A percentile compares a stretch with the other conserved stretches of the same genome.
Evolutionary conservation across 2,888 invertebrate species (phyloP).

Genomic region (Mechanitis mazaeus): DNA sequence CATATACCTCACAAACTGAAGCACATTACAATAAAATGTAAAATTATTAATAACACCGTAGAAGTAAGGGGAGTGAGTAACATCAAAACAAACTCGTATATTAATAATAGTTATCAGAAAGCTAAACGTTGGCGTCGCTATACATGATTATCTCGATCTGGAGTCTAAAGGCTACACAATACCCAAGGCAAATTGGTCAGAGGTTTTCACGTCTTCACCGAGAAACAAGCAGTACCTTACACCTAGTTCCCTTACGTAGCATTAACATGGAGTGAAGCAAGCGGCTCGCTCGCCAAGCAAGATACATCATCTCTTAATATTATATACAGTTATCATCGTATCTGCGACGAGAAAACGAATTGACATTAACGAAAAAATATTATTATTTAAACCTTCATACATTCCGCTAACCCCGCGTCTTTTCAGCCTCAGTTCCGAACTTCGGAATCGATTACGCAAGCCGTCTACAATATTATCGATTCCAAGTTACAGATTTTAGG

Average conservation of each 20-base stretch:
- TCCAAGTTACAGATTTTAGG: no score
- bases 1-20: conserved; percentile 72
- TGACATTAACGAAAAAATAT: conserved; percentile 34
- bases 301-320: conserved; percentile 58
- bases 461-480: no score
- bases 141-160: conserved; percentile 71
- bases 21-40: conserved; percentile 52
- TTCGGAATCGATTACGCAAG: conserved; percentile 6
- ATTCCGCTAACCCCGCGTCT: conserved; percentile 36
- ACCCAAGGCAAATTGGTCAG: conserved; percentile 77
- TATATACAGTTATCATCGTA: conserved; percentile 65
- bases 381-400: conserved; percentile 44
- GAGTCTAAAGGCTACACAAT: conserved; percentile 74
- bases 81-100: conserved; percentile 48
- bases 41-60: conserved; percentile 61
- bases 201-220: conserved; percentile 66
- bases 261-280: conserved; percentile 57
- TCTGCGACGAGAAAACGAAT: conserved; percentile 49
- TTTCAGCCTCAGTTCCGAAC: conserved; percentile 1
- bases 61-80: conserved; percentile 65
- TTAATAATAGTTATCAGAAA: conserved; percentile 58
- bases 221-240: conserved; percentile 71
- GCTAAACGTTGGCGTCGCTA: conserved; percentile 67
- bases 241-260: conserved; percentile 61
- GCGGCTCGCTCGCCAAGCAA: conserved; percentile 52